These are phyloP conservation scores for Pseudeuparius sepicola DNA, from an alignment of 2,888 invertebrate species.

Conservation along the genomic window DNA sequence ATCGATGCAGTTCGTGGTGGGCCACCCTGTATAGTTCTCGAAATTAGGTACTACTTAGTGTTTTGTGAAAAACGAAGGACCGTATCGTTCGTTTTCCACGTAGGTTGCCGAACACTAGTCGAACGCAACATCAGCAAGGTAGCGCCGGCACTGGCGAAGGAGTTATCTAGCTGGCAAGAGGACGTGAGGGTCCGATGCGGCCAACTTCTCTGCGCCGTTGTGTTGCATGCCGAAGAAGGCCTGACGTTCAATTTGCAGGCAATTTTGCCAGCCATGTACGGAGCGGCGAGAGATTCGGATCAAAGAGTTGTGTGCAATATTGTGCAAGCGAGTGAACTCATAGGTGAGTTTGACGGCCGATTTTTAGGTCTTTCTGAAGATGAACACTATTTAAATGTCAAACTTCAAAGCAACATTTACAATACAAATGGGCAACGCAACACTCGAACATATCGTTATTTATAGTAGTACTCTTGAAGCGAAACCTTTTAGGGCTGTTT, in stretches of 20 bases:
- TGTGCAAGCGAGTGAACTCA: conserved; percentile 56
- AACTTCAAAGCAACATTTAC: too few species aligned
- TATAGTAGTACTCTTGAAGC: too few species aligned
- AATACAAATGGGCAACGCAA: too few species aligned
- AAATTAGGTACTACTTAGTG: too few species aligned
- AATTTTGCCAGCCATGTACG: conserved; percentile 45
- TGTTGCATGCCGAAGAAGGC: conserved; percentile 64
- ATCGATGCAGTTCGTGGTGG: too few species aligned
- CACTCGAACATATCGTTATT: too few species aligned
- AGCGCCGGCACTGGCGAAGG: conserved; percentile 57
- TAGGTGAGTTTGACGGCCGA: conserved; percentile 52
- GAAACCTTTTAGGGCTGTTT: conserved; percentile 49
- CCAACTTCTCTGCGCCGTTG: conserved; percentile 60
- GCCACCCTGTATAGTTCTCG: too few species aligned
- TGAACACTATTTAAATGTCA: too few species aligned
- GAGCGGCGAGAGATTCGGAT: conserved; percentile 52
- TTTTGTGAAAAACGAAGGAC: too few species aligned
- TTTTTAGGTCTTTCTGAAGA: background rate
- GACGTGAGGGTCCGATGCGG: conserved; percentile 60
- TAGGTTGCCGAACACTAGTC: conserved; percentile 2
- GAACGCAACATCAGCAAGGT: conserved; percentile 60
- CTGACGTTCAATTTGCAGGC: conserved; percentile 57
- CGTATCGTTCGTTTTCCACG: too few species aligned
- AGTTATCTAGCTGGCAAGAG: conserved; percentile 67
- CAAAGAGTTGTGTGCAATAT: conserved; percentile 50